Evolutionary conservation across 2,113 vertebrate species (phyloP).

Genomic region (Odocoileus virginianus): DNA sequence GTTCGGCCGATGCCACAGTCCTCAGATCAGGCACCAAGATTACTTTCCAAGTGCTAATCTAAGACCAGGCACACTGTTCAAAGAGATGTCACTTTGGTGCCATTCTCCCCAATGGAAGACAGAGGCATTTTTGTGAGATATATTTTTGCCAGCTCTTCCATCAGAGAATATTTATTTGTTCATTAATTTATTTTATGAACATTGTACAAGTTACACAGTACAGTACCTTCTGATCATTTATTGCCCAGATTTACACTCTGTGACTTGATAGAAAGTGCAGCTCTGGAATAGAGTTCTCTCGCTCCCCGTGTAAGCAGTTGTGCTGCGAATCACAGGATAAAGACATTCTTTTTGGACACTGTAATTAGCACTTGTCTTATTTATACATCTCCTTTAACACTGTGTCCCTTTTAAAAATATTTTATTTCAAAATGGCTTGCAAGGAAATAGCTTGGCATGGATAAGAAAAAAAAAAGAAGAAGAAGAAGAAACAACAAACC

Average conservation of each 20-base stretch:
- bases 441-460: conserved; percentile 54
- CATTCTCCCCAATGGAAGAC: conserved; percentile 27
- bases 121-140: conserved; percentile 53
- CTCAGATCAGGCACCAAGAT: conserved; percentile 31
- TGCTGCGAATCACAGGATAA: conserved; percentile 16
- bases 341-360: conserved; percentile 51
- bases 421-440: conserved; percentile 67
- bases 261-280: conserved; percentile 63
- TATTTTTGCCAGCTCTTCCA: conserved; percentile 57
- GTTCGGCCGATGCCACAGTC: conserved; percentile 8
- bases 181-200: conserved; percentile 79
- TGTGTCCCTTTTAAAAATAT: conserved; percentile 69
- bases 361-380: conserved; percentile 72
- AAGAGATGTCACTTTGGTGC: background rate
- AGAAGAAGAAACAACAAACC: conserved; percentile 38
- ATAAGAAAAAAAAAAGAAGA: background rate
- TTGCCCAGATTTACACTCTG: conserved; percentile 72
- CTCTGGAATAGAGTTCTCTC: background rate
- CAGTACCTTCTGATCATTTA: conserved; percentile 70
- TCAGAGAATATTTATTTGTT: conserved; percentile 77
- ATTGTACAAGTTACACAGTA: conserved; percentile 62
- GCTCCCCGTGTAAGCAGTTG: conserved; percentile 39
- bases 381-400: conserved; percentile 63
- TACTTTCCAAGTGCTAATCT: conserved; percentile 39
- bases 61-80: conserved; percentile 35